These are phyloP conservation scores for Pandemis cinnamomeana DNA, from an alignment of 2,888 invertebrate species.

Conservation along the genomic window DNA sequence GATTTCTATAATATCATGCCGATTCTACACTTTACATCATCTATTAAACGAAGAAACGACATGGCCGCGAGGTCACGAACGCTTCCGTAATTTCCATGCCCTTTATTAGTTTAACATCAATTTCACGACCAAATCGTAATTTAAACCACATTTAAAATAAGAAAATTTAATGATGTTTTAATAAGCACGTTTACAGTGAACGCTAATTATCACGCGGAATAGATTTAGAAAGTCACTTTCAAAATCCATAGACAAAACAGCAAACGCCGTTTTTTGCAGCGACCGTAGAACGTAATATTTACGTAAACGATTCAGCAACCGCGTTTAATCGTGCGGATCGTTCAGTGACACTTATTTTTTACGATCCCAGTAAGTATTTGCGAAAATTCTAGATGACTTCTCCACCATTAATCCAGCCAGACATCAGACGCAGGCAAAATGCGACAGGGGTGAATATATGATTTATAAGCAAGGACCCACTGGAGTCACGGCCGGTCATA, in stretches of 20 bases:
- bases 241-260: slow-evolving; percentile 32
- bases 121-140: slow-evolving; percentile 34
- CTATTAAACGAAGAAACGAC: slow-evolving; percentile 11
- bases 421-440: slow-evolving; percentile 59
- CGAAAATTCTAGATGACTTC: slow-evolving; percentile 48
- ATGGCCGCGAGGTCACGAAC: slow-evolving; percentile 24
- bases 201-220: background rate
- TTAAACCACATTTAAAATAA: slow-evolving; percentile 5
- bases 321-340: slow-evolving; percentile 35
- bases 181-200: background rate
- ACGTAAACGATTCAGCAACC: slow-evolving; percentile 38
- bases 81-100: slow-evolving; percentile 40
- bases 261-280: slow-evolving; percentile 26
- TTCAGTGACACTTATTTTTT: slow-evolving; percentile 39
- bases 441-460: slow-evolving; percentile 53
- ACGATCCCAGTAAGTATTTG: slow-evolving; percentile 31
- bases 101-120: slow-evolving; percentile 35
- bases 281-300: slow-evolving; percentile 36
- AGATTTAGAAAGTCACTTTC: slow-evolving; percentile 23
- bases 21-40: slow-evolving; percentile 20
- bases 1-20: background rate
- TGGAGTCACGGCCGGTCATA: slow-evolving; percentile 52
- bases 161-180: slow-evolving; percentile 6
- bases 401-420: slow-evolving; percentile 59
- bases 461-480: slow-evolving; percentile 54